These are phyloP conservation scores for Monochamus saltuarius DNA, from an alignment of 1,140 invertebrate species.

Conservation along the genomic window DNA sequence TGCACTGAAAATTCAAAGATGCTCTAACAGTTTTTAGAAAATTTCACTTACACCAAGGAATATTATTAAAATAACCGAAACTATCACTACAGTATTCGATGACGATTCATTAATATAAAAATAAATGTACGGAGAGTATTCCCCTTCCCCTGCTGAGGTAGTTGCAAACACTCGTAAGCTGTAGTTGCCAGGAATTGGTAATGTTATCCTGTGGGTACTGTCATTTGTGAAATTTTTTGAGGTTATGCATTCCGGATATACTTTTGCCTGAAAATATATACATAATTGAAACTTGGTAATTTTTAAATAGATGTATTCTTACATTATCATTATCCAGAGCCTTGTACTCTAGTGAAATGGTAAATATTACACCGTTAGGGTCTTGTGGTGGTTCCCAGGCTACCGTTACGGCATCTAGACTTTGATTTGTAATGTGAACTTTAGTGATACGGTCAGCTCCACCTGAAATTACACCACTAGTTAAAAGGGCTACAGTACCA, in stretches of 20 bases:
- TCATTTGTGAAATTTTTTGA: slow-evolving; percentile 50
- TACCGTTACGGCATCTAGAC: slow-evolving; percentile 57
- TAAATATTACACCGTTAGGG: slow-evolving; percentile 84
- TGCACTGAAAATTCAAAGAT: too few relatives aligned
- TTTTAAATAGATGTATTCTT: slow-evolving; percentile 41
- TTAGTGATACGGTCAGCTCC: slow-evolving; percentile 62
- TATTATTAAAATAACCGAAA: slow-evolving; percentile 27
- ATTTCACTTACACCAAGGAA: slow-evolving; percentile 37
- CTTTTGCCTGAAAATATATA: slow-evolving; percentile 50
- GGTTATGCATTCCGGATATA: slow-evolving; percentile 60
- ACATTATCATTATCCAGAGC: slow-evolving; percentile 63
- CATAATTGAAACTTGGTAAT: slow-evolving; percentile 8
- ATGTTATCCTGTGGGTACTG: slow-evolving; percentile 53
- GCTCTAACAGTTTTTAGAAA: not conserved
- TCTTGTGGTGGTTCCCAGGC: slow-evolving; percentile 76
- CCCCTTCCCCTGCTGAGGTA: slow-evolving; percentile 75
- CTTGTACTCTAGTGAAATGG: slow-evolving; percentile 77
- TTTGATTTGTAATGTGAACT: slow-evolving; percentile 51
- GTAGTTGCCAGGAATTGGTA: slow-evolving; percentile 82
- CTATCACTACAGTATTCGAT: slow-evolving; percentile 23
- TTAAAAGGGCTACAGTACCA: too few relatives aligned
- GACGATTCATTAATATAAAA: slow-evolving; percentile 63
- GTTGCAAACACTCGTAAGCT: slow-evolving; percentile 74
- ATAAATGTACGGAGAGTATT: slow-evolving; percentile 63
- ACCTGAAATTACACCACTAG: slow-evolving; percentile 50